Base-by-base conservation (phyloP, 2,113 vertebrate species). In the Octodon degus region DNA sequence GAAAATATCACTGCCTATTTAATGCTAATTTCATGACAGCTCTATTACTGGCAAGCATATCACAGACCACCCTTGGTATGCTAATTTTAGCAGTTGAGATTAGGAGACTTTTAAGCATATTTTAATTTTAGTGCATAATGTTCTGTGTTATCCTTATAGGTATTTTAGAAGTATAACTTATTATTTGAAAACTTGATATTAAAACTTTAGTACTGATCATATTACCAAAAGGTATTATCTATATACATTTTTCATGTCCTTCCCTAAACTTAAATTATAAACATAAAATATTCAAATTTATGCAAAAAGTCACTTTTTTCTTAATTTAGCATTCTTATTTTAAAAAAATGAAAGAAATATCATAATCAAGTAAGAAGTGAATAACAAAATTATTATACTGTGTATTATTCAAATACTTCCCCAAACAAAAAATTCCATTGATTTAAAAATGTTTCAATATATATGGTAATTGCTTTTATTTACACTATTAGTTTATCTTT, bases 21-120 rank as follows among this genome's bases (percentile, higher is more conserved):
- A 40, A 7, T 40, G 17, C 11, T 27, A 11, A 83, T 62, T 16
- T 11, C 55, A 24, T 32, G 53, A 89, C 25, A 70, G 2, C 7
- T 10, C 4, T 67, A 2, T 37, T 68, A 4, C 19, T 11, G 60
- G 47, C 7, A 63, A 16, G 9, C 1, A 4, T 17, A 40, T 2
- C 20, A 4, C 40, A 5, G 22, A n/a, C 3, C 0, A 30, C 8
- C 2, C 5, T 58, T 6, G 3, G 16, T 7, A 62, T 2, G 25
- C 1, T 55, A 72, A 87, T 43, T 93, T 34, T 4, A 63, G 70
- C 55, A 60, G 10, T 16, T 4, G 2, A 25, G 1, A 7, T 37
- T 34, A 19, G 2, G 55, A 7, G 2, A 82, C 32, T 79, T 70
- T 77, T 17, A 79, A 47, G 5, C 72, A 30, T 60, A 86, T 89